Evolutionary conservation across 2,888 invertebrate genomes (phyloP).

Genomic region (Drosophila melanocephala): DNA sequence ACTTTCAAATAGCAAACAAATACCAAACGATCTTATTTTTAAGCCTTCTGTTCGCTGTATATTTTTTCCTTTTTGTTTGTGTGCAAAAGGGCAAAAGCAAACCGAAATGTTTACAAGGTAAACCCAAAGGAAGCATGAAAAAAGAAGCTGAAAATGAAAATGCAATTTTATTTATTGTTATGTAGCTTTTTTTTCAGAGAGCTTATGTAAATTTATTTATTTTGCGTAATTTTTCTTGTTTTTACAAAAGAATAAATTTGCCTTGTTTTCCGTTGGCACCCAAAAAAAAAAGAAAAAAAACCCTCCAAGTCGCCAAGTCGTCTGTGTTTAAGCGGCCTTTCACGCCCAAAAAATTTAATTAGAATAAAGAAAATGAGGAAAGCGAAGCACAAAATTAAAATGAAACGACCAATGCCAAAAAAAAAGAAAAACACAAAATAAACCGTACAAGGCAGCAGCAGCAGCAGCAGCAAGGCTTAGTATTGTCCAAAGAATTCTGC

Average conservation of each 20-base stretch:
- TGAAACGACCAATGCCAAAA: constrained; percentile 39
- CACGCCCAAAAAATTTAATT: constrained; percentile 73
- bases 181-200: constrained; percentile 60
- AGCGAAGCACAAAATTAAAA: constrained; percentile 60
- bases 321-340: constrained; percentile 40
- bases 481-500: constrained; percentile 50
- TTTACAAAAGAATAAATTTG: constrained; percentile 75
- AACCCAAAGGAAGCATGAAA: constrained; percentile 43
- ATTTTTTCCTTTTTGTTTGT: constrained; percentile 11
- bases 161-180: constrained; percentile 82
- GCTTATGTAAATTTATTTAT: constrained; percentile 83
- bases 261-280: constrained; percentile 58
- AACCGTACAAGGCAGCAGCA: constrained; percentile 22
- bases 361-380: constrained; percentile 74
- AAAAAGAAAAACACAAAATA: constrained; percentile 8
- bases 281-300: constrained; percentile 14
- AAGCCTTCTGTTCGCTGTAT: constrained; percentile 47
- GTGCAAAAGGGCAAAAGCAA: constrained; percentile 27
- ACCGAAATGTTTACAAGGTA: constrained; percentile 52
- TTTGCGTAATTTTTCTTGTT: constrained; percentile 83
- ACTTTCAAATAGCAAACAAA: constrained; percentile 75
- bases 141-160: constrained; percentile 63
- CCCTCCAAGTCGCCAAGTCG: constrained; percentile 29
- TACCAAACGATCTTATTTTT: constrained; percentile 49
- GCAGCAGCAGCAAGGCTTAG: constrained; percentile 35